A percentile compares a stretch with the other conserved stretches of the same genome.
Conservation (phyloP, 2,888 invertebrate species). For the Ephialtes manifestator region DNA sequence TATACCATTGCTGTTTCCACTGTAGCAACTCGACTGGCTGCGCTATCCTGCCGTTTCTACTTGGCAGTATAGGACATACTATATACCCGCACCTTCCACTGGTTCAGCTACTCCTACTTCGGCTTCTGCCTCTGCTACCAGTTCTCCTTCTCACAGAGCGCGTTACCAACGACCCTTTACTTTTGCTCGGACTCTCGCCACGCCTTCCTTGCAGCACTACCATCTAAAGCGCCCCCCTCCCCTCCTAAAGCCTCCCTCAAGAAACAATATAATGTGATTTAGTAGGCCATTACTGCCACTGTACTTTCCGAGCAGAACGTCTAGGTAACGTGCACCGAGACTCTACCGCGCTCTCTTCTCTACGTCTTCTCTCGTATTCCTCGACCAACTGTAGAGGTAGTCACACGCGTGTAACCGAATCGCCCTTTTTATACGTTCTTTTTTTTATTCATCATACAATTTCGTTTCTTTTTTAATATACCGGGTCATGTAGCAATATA, state of each 20-base stretch:
- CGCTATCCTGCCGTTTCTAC: conserved; percentile 24
- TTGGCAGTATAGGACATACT: background rate
- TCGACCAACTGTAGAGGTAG: background rate
- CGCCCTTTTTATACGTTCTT: conserved; percentile 1
- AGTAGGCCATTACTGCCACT: conserved; percentile 83
- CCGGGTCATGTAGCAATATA: background rate
- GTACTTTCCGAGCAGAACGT: conserved; percentile 80
- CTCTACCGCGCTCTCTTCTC: conserved; percentile 68
- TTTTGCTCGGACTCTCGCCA: conserved; percentile 70
- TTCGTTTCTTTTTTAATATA: conserved; percentile 12
- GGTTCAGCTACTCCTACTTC: conserved; percentile 37
- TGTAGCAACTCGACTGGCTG: conserved; percentile 27
- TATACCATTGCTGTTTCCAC: conserved; percentile 46
- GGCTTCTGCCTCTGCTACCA: conserved; percentile 44
- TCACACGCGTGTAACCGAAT: conserved; percentile 45
- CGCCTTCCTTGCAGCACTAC: conserved; percentile 61
- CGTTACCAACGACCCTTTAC: conserved; percentile 67
- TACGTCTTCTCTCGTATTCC: conserved; percentile 23
- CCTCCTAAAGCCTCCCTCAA: conserved; percentile 72
- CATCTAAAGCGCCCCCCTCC: background rate
- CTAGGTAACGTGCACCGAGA: conserved; percentile 78
- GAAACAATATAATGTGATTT: conserved; percentile 85
- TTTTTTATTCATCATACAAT: background rate
- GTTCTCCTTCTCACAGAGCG: conserved; percentile 46
- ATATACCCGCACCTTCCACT: conserved; percentile 27